Evolutionary conservation across 2,113 vertebrate genomes (phyloP).

Genomic region (Pholis gunnellus): DNA sequence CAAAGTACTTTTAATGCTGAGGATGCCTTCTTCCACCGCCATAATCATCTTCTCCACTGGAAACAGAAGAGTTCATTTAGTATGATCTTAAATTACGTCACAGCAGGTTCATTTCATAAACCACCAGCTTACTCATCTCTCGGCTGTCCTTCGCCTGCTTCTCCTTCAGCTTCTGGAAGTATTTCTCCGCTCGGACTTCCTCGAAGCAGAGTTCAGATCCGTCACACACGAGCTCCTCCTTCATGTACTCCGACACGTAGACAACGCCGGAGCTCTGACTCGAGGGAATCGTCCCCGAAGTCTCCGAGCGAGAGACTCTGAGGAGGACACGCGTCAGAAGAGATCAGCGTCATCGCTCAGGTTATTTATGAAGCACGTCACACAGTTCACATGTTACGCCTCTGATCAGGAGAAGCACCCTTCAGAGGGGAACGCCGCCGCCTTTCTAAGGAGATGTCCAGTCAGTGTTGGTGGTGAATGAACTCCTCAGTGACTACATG

Average conservation of each 20-base stretch:
- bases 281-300: not conserved
- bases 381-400: no score
- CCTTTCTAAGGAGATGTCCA: no score
- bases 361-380: no score
- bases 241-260: constrained; percentile 83
- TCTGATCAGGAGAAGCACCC: no score
- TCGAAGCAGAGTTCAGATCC: constrained; percentile 89
- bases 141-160: constrained; percentile 68
- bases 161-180: constrained; percentile 68
- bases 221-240: constrained; percentile 80
- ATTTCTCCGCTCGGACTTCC: constrained; percentile 85
- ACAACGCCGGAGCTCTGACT: not conserved
- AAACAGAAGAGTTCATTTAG: not conserved
- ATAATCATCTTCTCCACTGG: constrained; percentile 32
- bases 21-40: constrained; percentile 53
- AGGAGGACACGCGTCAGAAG: not conserved
- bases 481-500: no score
- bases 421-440: no score
- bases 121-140: constrained; percentile 19
- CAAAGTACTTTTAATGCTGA: constrained; percentile 29
- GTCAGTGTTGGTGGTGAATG: no score
- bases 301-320: constrained; percentile 82
- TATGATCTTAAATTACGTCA: not conserved
- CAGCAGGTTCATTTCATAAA: not conserved
- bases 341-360: not conserved